Conservation (phyloP, 1,140 invertebrate species). For the Papilio glaucus region DNA sequence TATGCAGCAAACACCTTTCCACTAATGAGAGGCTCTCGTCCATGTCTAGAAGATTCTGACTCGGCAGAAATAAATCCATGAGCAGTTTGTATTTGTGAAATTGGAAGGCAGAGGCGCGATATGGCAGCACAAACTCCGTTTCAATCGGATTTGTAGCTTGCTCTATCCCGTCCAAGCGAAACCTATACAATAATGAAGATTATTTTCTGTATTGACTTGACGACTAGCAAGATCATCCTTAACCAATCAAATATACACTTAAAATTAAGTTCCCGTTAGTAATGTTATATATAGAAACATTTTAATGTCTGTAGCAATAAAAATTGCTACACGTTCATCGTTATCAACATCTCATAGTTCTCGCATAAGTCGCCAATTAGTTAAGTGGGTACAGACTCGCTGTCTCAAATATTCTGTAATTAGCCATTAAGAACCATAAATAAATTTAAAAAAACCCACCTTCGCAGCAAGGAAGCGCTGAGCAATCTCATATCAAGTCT, state of each 20-base stretch:
- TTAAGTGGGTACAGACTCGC: no score
- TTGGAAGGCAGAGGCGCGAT: slow-evolving; percentile 84
- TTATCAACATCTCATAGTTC: no score
- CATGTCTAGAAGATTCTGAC: slow-evolving; percentile 74
- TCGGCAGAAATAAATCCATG: slow-evolving; percentile 85
- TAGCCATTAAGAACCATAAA: not conserved
- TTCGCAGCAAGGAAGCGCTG: slow-evolving; percentile 82
- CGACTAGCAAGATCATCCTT: no score
- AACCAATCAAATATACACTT: no score
- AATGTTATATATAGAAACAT: no score
- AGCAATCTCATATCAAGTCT: slow-evolving; percentile 81
- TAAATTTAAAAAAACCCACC: slow-evolving; percentile 62
- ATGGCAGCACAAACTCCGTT: slow-evolving; percentile 83
- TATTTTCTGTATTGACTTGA: not conserved
- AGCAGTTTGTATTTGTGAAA: slow-evolving; percentile 85
- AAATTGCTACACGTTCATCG: no score
- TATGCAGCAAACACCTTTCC: slow-evolving; percentile 85
- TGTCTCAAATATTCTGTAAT: no score
- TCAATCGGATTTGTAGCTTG: slow-evolving; percentile 72
- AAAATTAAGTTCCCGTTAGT: no score
- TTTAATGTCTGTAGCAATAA: no score
- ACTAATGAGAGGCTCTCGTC: slow-evolving; percentile 71
- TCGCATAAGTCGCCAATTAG: no score
- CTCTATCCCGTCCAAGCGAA: slow-evolving; percentile 86
- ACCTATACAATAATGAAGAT: slow-evolving; percentile 61